Conservation (phyloP, 30 jellyfish, hydroid and myxozoan species). For the Hydractinia echinata region DNA sequence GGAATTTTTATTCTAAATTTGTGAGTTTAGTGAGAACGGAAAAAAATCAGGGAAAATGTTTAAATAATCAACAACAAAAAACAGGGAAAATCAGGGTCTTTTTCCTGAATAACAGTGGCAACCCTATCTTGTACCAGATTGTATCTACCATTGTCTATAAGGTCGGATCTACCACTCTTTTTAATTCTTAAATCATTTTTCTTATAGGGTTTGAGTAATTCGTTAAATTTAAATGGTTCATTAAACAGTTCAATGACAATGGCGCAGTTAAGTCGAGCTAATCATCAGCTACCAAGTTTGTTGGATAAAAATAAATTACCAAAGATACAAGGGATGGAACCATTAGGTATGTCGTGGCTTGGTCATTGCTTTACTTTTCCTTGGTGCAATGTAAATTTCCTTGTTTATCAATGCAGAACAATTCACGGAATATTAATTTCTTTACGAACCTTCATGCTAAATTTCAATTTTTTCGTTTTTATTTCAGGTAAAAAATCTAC, state of each 20-base stretch:
- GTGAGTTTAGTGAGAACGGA: no score
- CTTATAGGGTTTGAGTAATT: conserved; percentile 47
- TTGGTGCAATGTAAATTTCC: not conserved
- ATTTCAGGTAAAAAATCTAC: no score
- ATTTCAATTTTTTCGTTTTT: no score
- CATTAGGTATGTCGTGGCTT: conserved; percentile 7
- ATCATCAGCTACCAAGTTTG: conserved; percentile 35
- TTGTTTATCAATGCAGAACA: not conserved
- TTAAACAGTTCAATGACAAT: conserved; percentile 23
- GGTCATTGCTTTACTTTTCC: not conserved
- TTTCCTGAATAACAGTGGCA: no score
- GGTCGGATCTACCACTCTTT: not conserved
- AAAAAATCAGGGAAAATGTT: no score
- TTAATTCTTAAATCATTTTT: not conserved
- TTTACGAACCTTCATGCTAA: no score
- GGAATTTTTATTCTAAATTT: no score
- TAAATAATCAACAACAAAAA: no score
- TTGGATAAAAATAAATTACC: conserved; percentile 70
- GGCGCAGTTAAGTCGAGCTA: conserved; percentile 39
- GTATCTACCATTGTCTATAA: no score
- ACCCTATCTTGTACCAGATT: no score
- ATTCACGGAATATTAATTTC: no score
- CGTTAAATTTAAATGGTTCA: conserved; percentile 46
- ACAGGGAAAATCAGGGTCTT: no score
- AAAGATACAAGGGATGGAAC: conserved; percentile 44